Evolutionary conservation across 2,113 vertebrate genomes (phyloP), one percentile per base, ranked within the genome.

Genomic region (Larimichthys crocea): DNA sequence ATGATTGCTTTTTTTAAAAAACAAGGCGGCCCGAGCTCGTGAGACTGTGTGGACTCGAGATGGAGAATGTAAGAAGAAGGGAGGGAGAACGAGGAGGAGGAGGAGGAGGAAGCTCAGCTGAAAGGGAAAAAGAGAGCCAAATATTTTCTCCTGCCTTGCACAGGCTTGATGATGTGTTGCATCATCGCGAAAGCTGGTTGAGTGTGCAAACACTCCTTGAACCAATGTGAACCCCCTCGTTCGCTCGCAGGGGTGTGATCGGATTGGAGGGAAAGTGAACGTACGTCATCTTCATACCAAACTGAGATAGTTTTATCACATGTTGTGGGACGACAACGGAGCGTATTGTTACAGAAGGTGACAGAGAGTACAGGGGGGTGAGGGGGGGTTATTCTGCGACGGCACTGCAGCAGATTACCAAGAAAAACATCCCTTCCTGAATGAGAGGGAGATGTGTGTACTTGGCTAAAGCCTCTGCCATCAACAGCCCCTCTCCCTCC

Each of bases 371-470:
- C 17, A 6, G 31, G 31, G 31, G 50, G 74, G 53, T 26, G 26
- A 26, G 26, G 60, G 24, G 50, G 74, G 57, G 63, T 61, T 72
- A 22, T 40, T 68, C 71, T 78, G 35, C 78, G 80, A 80, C 35
- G 16, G 19, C 85, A 68, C 55, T 65, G 73, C 67, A 20, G 76
- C 77, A 77, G 80, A 88, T 80, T 61, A 87, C 57, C 9, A 46
- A 79, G 79, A 53, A 76, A 48, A 86, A 88, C 86, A 88, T 85
- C 82, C 60, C 84, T 73, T 89, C 82, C 84, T 87, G 74, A 84
- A 82, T 42, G 59, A 76, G 87, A 69, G 9, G 9, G 70, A 86
- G 85, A 85, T 73, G 84, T 82, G 87, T 82, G 79, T 78, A 74
- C 61, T 88, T 64, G 87, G 87, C 86, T 79, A 82, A 76, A 46